Base-by-base conservation (phyloP, 2,113 vertebrate genomes). In the Pycnonotus jocosus region DNA sequence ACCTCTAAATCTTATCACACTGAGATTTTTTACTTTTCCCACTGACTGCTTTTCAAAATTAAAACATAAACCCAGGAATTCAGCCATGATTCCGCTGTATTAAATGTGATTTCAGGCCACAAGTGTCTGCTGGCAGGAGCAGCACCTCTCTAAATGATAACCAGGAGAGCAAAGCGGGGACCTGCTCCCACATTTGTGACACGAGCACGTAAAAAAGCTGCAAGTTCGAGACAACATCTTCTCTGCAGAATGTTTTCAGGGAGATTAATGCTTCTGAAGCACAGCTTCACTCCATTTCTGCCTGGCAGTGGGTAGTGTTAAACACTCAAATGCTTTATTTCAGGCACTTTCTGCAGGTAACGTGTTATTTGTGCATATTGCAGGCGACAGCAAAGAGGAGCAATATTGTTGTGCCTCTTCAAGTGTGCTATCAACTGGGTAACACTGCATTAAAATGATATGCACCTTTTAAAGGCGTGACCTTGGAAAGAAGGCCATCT, bases 81-180 rank as follows among this genome's bases (percentile, higher is more conserved):
- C 42, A 72, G 22, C 7, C 54, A 40, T 33, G 69, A 28, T 10
- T 17, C 21, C 24, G 38, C 15, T 60, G 22, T 1, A 16, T 6
- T 24, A 54, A 69, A 60, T 3, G 27, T 3, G 22, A 86, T 60
- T 81, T 50, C 31, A 28, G 1, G 6, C 40, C 38, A 19, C 7
- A 37, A 21, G n/a, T 4, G 28, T 5, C 48, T 25, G 10, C 78
- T 62, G 72, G 14, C 20, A 42, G 25, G 48, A 13, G 19, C 61
- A 21, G 51, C 57, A 48, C 2, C 48, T 45, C 42, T 33, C 74
- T 19, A 2, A 11, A 27, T 2, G 62, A 6, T 3, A 45, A 20
- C 2, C 10, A 65, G 11, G 9, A 50, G 71, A 23, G 12, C 21
- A 16, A 2, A 5, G 28, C 0, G n/a, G 28, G 48, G 20, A 15